Evolutionary conservation across 2,113 vertebrate genomes (phyloP).

Genomic region (Deroptyus accipitrinus): DNA sequence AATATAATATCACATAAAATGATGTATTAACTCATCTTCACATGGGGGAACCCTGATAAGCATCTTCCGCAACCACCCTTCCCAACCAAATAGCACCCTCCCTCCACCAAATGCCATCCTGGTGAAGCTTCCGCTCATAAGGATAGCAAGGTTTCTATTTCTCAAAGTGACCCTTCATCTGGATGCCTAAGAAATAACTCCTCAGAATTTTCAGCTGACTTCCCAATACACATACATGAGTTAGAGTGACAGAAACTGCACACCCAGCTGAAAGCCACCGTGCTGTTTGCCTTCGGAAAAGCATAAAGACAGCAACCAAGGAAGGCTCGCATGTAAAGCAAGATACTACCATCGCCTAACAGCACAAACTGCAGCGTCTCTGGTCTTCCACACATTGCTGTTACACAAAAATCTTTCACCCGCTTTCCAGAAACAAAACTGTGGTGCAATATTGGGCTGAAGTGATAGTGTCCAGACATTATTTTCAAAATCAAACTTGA

Average conservation of each 20-base stretch:
- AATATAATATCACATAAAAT: neutral
- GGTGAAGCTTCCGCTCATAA: neutral
- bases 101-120: neutral
- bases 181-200: neutral
- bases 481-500: neutral
- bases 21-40: neutral
- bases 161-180: neutral
- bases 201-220: neutral
- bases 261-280: neutral
- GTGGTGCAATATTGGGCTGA: neutral
- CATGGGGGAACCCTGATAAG: rapidly evolving
- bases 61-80: neutral
- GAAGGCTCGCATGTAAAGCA: neutral
- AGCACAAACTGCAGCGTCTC: neutral
- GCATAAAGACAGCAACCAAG: neutral
- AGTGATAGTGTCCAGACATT: rapidly evolving
- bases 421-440: neutral
- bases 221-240: rapidly evolving
- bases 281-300: neutral
- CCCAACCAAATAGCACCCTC: neutral
- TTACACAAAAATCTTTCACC: neutral
- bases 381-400: neutral
- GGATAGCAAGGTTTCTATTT: neutral
- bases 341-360: neutral
- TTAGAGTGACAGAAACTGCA: neutral